A percentile compares a stretch with the other conserved stretches of the same genome.
Evolutionary conservation across 2,888 invertebrate genomes (phyloP).

Genomic region (Nephrocerus scutellatus): DNA sequence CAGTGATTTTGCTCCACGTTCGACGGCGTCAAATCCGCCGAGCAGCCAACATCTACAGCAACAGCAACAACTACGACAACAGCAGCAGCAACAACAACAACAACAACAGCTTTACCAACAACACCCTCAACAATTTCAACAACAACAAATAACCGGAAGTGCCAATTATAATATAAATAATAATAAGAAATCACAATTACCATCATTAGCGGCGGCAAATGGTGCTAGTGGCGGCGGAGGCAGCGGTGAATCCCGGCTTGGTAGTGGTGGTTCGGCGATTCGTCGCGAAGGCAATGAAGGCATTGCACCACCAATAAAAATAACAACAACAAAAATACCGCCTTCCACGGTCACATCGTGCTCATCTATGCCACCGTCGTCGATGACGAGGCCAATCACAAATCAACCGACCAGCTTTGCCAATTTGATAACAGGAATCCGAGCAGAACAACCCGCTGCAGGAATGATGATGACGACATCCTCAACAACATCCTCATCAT

Average conservation of each 20-base stretch:
- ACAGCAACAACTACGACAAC: neutral
- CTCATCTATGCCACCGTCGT: no score
- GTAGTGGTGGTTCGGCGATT: neutral
- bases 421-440: conserved; percentile 28
- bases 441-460: no score
- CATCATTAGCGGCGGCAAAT: conserved; percentile 6
- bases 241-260: conserved; percentile 2
- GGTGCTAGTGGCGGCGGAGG: conserved; percentile 14
- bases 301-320: conserved; percentile 1
- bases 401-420: conserved; percentile 32
- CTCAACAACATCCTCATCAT: no score
- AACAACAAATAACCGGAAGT: conserved; percentile 20
- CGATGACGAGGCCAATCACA: neutral
- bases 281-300: neutral
- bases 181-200: conserved; percentile 19
- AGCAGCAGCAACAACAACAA: conserved; percentile 9
- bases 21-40: conserved; percentile 16
- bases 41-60: neutral
- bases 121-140: conserved; percentile 7
- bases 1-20: conserved; percentile 12
- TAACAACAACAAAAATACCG: conserved; percentile 3
- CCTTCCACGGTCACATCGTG: neutral
- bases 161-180: conserved; percentile 21
- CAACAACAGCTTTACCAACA: neutral
- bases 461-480: conserved; percentile 7